Percentiles rank a stretch among this genome's conserved stretches.
Evolutionary conservation across 2,888 invertebrate genomes (phyloP).

Genomic region (Macrosoma leucophasiata): DNA sequence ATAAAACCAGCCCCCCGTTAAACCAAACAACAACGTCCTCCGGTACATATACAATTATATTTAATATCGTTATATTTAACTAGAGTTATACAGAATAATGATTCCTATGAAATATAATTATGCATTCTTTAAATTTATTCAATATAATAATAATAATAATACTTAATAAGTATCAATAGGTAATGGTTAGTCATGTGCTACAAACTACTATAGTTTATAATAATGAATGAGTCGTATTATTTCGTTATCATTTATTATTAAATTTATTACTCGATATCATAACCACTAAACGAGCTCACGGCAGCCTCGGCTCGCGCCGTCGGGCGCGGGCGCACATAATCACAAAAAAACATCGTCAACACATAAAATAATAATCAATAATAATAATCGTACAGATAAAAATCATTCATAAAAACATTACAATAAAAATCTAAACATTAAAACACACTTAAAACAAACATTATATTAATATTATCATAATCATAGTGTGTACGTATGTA

Average conservation of each 20-base stretch:
- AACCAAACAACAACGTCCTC: constrained; percentile 49
- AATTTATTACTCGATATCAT: constrained; percentile 66
- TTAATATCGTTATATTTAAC: constrained; percentile 74
- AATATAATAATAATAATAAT: constrained; percentile 75
- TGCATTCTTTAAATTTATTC: constrained; percentile 76
- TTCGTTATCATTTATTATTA: constrained; percentile 65
- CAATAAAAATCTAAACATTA: constrained; percentile 77
- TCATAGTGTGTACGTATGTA: constrained; percentile 74
- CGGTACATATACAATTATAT: constrained; percentile 62
- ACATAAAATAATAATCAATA: constrained; percentile 76
- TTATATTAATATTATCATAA: constrained; percentile 76
- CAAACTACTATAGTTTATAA: constrained; percentile 70
- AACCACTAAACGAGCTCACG: constrained; percentile 66
- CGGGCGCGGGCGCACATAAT: constrained; percentile 56
- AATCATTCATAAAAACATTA: constrained; percentile 77
- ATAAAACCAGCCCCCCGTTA: constrained; percentile 67
- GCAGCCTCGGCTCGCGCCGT: constrained; percentile 57
- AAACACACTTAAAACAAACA: constrained; percentile 77
- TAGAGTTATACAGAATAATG: constrained; percentile 77
- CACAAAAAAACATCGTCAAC: constrained; percentile 75
- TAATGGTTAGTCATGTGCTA: constrained; percentile 75
- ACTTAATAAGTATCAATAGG: constrained; percentile 75
- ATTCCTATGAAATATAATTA: constrained; percentile 78
- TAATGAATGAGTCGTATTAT: constrained; percentile 73
- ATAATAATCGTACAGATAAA: constrained; percentile 76